Base-by-base conservation (phyloP, 2,113 vertebrate genomes). In the Sinocyclocheilus rhinocerous region DNA sequence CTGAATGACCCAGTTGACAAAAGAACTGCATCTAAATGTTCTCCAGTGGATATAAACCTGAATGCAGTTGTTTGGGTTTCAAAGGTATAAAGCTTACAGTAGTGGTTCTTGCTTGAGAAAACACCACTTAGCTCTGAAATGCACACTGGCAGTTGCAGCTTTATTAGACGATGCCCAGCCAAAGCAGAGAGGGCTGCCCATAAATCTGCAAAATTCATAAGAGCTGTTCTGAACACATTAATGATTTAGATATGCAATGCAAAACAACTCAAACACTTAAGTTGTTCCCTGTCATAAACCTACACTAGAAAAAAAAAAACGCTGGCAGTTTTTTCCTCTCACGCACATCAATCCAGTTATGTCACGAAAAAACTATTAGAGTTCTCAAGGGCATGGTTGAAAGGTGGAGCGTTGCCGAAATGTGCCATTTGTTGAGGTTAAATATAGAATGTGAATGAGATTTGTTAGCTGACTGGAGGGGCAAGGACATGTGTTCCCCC, bases 371-470 rank as follows among this genome's bases (percentile, higher is more conserved):
- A 80, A 76, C 36, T 20, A 26, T 85, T 57, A 57, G 9, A 11
- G 76, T 57, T 39, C 18, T 67, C 84, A 16, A 65, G 57, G 18
- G 29, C 55, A 48, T 76, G 55, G 52, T 72, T 81, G 13, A 57
- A 63, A 81, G 69, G 70, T 76, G 79, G 57, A 76, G 42, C 7
- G 26, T 24, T 70, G 80, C 15, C 7, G 55, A 81, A 81, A 76
- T 59, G 77, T 81, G 24, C 39, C 78, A 50, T 55, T 81, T 86
- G 52, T 88, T 16, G 70, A 69, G 84, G 78, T 82, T 88, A 88
- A 88, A 88, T 84, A 86, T 88, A 88, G 84, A 80, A 63, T 36
- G 42, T 33, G 67, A 80, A 88, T 86, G 55, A 73, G 81, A 86
- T 88, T 88, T 83, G 81, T 79, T 79, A 67, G 84, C 29, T 85